A percentile compares a stretch with the other conserved stretches of the same genome.
Evolutionary conservation across 2,888 invertebrate genomes (phyloP).

Genomic region (Heliothis peltigera): DNA sequence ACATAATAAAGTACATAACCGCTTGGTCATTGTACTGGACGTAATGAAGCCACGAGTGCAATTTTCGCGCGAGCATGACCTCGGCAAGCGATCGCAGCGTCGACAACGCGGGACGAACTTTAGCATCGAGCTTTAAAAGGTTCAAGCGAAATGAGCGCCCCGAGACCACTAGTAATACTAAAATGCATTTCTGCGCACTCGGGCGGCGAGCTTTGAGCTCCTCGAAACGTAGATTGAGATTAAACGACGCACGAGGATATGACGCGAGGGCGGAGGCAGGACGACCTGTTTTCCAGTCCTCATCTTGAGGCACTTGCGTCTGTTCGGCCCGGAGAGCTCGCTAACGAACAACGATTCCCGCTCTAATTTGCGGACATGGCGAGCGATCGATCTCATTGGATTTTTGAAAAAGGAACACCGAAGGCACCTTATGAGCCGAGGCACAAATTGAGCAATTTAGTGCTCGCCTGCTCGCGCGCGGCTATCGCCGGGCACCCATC

Average conservation of each 20-base stretch:
- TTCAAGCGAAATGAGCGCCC: conserved; percentile 76
- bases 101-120: conserved; percentile 63
- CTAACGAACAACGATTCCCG: conserved; percentile 88
- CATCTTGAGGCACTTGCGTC: conserved; percentile 64
- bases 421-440: conserved; percentile 81
- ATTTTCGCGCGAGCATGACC: conserved; percentile 77
- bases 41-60: conserved; percentile 79
- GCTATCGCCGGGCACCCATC: conserved; percentile 64
- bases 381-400: conserved; percentile 89
- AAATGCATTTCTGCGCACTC: conserved; percentile 82
- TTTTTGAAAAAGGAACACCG: conserved; percentile 86
- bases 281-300: conserved; percentile 57
- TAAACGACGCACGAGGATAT: conserved; percentile 61
- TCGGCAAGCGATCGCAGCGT: conserved; percentile 57
- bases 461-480: conserved; percentile 77
- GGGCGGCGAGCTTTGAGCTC: conserved; percentile 82
- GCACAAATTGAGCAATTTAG: conserved; percentile 89
- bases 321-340: conserved; percentile 59
- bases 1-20: conserved; percentile 70
- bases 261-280: conserved; percentile 45
- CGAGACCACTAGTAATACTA: conserved; percentile 78
- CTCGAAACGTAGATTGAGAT: conserved; percentile 79
- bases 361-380: conserved; percentile 89
- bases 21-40: conserved; percentile 73
- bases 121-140: conserved; percentile 67